Percentiles rank a stretch among this genome's conserved stretches.
Conservation (phyloP, 2,113 vertebrate genomes). For the Eulemur rufifrons region DNA sequence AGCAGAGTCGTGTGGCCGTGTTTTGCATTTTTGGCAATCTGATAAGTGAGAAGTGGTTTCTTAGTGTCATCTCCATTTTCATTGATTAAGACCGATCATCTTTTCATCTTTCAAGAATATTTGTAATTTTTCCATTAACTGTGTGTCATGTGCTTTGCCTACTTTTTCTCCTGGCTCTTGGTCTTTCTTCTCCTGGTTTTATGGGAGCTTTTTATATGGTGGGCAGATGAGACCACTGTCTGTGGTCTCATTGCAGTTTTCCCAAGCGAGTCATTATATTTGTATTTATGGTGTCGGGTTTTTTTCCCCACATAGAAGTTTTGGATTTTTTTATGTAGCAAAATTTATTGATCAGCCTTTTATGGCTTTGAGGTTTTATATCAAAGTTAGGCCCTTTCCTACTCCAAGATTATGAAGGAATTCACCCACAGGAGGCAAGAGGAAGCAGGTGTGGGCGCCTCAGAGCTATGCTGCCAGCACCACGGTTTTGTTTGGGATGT, state of each 20-base stretch:
- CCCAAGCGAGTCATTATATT: not conserved
- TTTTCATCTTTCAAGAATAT: not conserved
- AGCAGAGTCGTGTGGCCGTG: not conserved
- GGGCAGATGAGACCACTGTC: not conserved
- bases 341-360: not conserved
- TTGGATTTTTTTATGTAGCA: not conserved
- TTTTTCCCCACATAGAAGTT: not conserved
- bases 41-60: not conserved
- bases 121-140: not conserved
- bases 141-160: not conserved
- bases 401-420: constrained; percentile 21
- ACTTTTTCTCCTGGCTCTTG: not conserved
- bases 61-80: not conserved
- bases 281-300: accelerated
- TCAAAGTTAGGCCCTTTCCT: not conserved
- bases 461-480: not conserved
- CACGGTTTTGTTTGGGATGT: constrained; percentile 34
- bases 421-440: not conserved
- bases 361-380: not conserved
- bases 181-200: not conserved
- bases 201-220: not conserved
- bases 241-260: not conserved
- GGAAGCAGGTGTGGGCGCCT: constrained; percentile 48
- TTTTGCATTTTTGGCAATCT: not conserved
- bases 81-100: not conserved